phyloP scores from a whole-genome alignment of 2,113 vertebrate species.

The Rissa tridactyla region DNA sequence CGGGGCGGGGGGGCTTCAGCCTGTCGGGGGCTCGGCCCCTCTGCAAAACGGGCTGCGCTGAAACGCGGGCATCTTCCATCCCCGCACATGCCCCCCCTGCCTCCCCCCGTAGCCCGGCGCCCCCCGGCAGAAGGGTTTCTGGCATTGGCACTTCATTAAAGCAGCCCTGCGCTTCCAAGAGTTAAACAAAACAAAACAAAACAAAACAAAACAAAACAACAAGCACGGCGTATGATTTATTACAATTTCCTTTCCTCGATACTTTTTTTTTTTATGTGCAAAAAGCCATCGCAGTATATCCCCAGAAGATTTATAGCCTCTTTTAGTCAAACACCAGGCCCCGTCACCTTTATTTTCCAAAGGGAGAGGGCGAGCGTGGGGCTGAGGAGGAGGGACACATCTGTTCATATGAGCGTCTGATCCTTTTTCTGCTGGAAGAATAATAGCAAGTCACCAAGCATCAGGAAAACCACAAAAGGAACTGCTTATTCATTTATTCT shows the following conservation, averaged over 20 bases:
- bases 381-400: conserved; percentile 28
- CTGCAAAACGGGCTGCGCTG: accelerated
- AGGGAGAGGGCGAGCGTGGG: neutral
- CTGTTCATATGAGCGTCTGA: neutral
- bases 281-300: neutral
- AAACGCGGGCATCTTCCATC: accelerated
- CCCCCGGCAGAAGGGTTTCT: accelerated
- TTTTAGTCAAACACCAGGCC: neutral
- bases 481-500: conserved; percentile 35
- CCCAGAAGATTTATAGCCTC: neutral
- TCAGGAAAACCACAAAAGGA: conserved; percentile 50
- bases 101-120: neutral
- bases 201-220: neutral
- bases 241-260: neutral
- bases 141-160: neutral
- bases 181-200: neutral
- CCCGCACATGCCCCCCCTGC: no score
- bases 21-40: neutral
- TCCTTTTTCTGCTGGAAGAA: conserved; percentile 17
- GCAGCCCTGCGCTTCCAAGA: neutral
- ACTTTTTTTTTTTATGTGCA: neutral
- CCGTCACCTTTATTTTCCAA: neutral
- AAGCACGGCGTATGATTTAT: neutral
- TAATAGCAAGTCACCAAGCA: conserved; percentile 41
- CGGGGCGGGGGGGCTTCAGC: no score